These are phyloP conservation scores for Pseudochirops cupreus DNA, from an alignment of 2,797 vertebrate species.

Conservation along the genomic window DNA sequence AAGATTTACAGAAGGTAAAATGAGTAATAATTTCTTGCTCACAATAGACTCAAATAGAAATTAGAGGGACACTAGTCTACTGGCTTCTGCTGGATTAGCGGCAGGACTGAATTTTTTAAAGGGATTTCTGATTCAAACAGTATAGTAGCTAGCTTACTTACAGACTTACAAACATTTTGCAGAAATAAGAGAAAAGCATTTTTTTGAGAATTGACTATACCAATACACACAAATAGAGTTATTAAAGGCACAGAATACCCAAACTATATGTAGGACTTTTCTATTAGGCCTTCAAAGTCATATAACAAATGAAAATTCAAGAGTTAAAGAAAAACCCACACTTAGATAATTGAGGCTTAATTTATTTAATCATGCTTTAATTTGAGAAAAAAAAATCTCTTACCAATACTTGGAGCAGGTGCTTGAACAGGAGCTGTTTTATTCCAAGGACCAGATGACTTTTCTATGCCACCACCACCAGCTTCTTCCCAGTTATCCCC, in stretches of 20 bases:
- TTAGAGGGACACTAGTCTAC: not conserved
- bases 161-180: not conserved
- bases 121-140: not conserved
- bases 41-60: not conserved
- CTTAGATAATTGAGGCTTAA: not conserved
- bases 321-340: not conserved
- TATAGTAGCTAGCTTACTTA: not conserved
- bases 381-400: conserved; percentile 41
- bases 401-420: conserved; percentile 86
- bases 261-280: not conserved
- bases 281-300: too few species aligned
- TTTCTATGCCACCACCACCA: conserved; percentile 89
- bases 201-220: not conserved
- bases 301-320: not conserved
- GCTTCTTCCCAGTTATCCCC: conserved; percentile 94
- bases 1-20: not conserved
- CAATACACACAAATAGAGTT: not conserved
- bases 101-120: not conserved
- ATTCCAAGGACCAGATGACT: conserved; percentile 96
- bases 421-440: conserved; percentile 89
- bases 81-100: not conserved
- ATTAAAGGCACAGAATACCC: not conserved
- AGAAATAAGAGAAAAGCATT: not conserved
- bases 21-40: not conserved
- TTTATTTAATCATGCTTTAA: not conserved